Evolutionary conservation across 1,140 invertebrate genomes (phyloP).

Genomic region (Pinna nobilis): DNA sequence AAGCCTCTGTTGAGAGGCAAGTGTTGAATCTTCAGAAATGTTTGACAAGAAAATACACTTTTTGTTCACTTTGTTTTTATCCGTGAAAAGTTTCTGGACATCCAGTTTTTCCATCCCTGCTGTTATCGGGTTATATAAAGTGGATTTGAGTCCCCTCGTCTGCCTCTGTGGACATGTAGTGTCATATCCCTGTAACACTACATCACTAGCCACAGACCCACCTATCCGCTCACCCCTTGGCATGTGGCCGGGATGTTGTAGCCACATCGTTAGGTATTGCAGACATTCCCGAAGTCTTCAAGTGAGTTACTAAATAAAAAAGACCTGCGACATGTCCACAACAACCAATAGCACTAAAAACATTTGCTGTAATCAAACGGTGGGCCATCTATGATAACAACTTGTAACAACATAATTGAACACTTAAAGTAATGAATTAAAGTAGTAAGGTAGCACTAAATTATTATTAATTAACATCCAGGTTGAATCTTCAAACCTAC

Average conservation of each 20-base stretch:
- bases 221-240: slow-evolving; percentile 29
- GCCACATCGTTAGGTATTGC: slow-evolving; percentile 35
- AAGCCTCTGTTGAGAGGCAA: no score
- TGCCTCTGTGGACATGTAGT: neutral
- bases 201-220: slow-evolving; percentile 9
- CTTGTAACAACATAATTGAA: no score
- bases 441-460: no score
- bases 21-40: no score
- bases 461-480: no score
- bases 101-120: neutral
- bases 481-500: no score
- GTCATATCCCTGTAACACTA: slow-evolving; percentile 31
- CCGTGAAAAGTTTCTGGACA: neutral
- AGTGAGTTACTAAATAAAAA: slow-evolving; percentile 24
- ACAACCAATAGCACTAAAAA: slow-evolving; percentile 13
- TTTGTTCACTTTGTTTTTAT: no score
- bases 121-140: slow-evolving; percentile 34
- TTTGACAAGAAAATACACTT: no score
- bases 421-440: no score
- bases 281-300: neutral
- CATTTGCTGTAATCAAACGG: no score
- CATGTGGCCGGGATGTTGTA: slow-evolving; percentile 37
- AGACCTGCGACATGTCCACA: slow-evolving; percentile 32
- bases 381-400: no score
- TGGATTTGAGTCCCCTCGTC: slow-evolving; percentile 25